Percentiles rank a stretch among this genome's conserved stretches.
These are phyloP conservation scores for Sinotaia quadrata DNA, from an alignment of 2,888 invertebrate genomes.

Conservation along the genomic window DNA sequence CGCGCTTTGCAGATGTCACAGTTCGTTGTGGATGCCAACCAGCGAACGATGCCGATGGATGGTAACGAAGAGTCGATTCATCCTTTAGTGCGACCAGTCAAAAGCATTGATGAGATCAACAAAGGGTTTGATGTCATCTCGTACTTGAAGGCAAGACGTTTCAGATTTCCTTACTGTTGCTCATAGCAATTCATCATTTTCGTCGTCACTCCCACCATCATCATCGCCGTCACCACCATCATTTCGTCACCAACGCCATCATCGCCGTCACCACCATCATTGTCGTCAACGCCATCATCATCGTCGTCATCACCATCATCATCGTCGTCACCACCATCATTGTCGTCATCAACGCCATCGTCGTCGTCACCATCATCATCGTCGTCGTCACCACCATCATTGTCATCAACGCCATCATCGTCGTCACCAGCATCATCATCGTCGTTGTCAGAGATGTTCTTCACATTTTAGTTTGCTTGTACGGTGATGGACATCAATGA, in stretches of 20 bases:
- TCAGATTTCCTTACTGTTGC: no score
- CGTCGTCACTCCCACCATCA: no score
- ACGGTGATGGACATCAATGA: no score
- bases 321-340: slow-evolving; percentile 13
- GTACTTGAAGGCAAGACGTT: slow-evolving; percentile 84
- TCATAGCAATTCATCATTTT: no score
- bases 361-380: slow-evolving; percentile 12
- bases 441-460: background rate
- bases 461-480: no score
- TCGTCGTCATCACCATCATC: slow-evolving; percentile 11
- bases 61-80: slow-evolving; percentile 87
- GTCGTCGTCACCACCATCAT: background rate
- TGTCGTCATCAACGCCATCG: slow-evolving; percentile 4
- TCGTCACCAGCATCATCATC: slow-evolving; percentile 3
- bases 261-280: no score
- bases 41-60: slow-evolving; percentile 83
- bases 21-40: slow-evolving; percentile 82
- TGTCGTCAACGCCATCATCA: no score
- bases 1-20: slow-evolving; percentile 74
- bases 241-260: no score
- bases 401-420: background rate
- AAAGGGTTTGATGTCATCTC: slow-evolving; percentile 92
- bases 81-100: slow-evolving; percentile 87
- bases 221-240: no score
- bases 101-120: slow-evolving; percentile 90